phyloP scores from a whole-genome alignment of 2,888 invertebrate species.

The Therioaphis trifolii region DNA sequence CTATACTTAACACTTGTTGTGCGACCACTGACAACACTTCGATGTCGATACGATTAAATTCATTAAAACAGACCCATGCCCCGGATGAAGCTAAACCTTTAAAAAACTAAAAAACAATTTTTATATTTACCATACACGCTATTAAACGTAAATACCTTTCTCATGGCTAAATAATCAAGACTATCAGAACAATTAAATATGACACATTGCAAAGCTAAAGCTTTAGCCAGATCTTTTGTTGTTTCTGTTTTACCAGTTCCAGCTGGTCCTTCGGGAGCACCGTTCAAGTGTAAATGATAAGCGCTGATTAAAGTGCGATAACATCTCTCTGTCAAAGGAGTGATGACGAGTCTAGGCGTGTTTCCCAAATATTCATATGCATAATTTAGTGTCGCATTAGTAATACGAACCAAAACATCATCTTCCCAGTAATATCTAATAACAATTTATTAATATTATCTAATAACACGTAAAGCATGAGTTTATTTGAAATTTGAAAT shows the following conservation, averaged over 20 bases:
- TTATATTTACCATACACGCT: not conserved
- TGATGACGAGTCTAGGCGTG: constrained; percentile 80
- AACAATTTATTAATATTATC: too few species aligned
- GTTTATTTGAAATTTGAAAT: too few species aligned
- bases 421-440: constrained; percentile 80
- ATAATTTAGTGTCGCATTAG: constrained; percentile 82
- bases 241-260: constrained; percentile 93
- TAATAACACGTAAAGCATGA: too few species aligned
- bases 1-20: constrained; percentile 85
- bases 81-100: constrained; percentile 82
- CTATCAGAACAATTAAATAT: constrained; percentile 91
- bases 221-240: constrained; percentile 91
- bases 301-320: constrained; percentile 87
- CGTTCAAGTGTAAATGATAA: constrained; percentile 84
- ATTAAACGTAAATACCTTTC: constrained; percentile 71
- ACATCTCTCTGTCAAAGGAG: constrained; percentile 81
- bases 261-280: constrained; percentile 87
- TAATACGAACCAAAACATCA: constrained; percentile 77
- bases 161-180: constrained; percentile 87
- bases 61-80: constrained; percentile 90
- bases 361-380: constrained; percentile 90
- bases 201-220: constrained; percentile 89
- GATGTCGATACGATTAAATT: constrained; percentile 86
- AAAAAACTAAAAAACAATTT: constrained; percentile 64
- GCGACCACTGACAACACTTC: constrained; percentile 89